Base-by-base conservation (phyloP, 2,797 vertebrate species). In the Allochrocebus solatus region DNA sequence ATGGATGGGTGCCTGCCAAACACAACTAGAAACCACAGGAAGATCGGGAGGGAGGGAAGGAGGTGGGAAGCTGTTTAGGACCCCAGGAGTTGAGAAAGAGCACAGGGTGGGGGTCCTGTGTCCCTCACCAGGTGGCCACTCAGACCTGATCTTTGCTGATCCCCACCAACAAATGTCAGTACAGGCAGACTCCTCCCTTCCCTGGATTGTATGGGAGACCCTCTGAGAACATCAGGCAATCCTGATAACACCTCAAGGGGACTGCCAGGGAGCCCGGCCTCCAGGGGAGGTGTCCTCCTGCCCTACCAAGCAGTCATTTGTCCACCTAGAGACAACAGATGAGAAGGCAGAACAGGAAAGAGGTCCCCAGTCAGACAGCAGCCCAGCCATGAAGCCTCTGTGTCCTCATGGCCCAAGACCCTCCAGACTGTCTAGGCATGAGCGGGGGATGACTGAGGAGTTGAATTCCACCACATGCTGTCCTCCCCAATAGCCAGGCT, bases 1-100 rank as follows among this genome's bases (percentile, higher is more conserved):
- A 53, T 0, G 4, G 17, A 26, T 0, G 2, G 6, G 30, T 76
- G 59, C n/a, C n/a, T 1, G n/a, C 50, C 11, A 39, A 59, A 24
- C 4, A 21, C 1, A 61, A 26, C 8, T 46, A 24, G n/a, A 41
- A 55, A 13, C 4, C 43, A 5, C 41, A 24, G 33, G n/a, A 33
- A 8, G 24, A 5, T 57, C 11, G 36, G 64, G n/a, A 91, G 57
- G 41, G 59, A 6, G 19, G 76, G 17, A 57, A 76, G 39, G 11
- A 64, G n/a, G 57, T 2, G 13, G 57, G 4, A 6, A 24, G 11
- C 46, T 19, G 36, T 36, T 8, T 61, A 46, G 46, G 64, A 26
- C 6, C 48, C 24, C 36, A 75, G 36, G 43, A 21, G 2, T 1
- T 10, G 10, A 41, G 53, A 24, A 46, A 28, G 36, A 74, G 22